Conservation (phyloP, 92 coral and sea anemone genomes). For the Hydrozoanthus gracilis region DNA sequence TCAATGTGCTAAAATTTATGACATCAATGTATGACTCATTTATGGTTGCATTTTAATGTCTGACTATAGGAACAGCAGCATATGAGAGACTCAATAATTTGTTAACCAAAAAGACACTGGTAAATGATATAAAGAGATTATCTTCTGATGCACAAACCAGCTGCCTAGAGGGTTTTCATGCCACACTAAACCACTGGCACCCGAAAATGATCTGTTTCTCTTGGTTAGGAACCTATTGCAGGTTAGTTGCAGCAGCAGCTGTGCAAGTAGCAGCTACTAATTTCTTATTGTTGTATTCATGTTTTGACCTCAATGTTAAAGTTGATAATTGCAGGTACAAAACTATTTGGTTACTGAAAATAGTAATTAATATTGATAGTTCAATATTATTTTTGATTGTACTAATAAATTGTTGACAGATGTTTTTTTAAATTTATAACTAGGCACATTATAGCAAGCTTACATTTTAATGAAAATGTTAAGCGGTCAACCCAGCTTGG, state of each 20-base stretch:
- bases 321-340: no score
- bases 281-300: no score
- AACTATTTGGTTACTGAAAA: no score
- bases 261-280: no score
- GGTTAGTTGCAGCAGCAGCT: no score
- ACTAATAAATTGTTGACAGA: background rate
- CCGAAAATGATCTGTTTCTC: background rate
- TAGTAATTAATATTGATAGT: no score
- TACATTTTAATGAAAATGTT: conserved; percentile 3
- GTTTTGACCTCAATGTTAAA: no score
- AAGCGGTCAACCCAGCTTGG: background rate
- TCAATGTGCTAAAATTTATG: background rate
- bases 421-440: background rate
- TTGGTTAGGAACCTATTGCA: background rate
- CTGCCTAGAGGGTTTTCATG: conserved; percentile 1
- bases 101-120: background rate
- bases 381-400: no score
- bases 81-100: background rate
- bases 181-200: conserved; percentile 11
- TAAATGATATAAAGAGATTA: background rate
- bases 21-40: background rate
- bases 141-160: conserved; percentile 8
- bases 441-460: conserved; percentile 13
- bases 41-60: background rate
- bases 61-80: conserved; percentile 2